These are phyloP conservation scores for Ceratina australensis DNA, from an alignment of 1,140 invertebrate species.

Conservation along the genomic window DNA sequence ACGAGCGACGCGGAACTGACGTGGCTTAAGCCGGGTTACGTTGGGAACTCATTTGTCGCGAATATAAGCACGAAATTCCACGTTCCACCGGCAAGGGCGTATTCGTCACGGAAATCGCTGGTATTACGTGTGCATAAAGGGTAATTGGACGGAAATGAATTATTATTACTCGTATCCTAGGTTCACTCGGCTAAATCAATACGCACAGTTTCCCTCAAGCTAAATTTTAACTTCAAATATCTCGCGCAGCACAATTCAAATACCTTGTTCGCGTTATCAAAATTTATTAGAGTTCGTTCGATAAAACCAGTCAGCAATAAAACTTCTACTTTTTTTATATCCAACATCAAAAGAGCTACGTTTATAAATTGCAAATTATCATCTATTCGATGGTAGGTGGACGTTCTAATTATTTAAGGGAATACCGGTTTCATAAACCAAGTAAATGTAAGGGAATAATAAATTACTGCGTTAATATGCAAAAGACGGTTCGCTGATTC, in stretches of 20 bases:
- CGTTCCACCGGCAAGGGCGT: not conserved
- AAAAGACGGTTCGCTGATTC: not conserved
- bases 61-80: constrained; percentile 7
- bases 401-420: not conserved
- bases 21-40: not conserved
- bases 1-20: constrained; percentile 2
- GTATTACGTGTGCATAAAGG: not conserved
- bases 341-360: no score
- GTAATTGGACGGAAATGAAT: not conserved
- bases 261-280: not conserved
- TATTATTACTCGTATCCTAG: not conserved
- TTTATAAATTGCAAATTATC: no score
- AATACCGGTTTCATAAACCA: not conserved
- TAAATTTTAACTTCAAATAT: no score
- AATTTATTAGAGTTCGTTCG: not conserved
- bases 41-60: not conserved
- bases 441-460: not conserved
- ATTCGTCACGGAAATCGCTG: not conserved
- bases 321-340: no score
- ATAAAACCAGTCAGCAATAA: no score
- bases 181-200: no score
- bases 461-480: no score
- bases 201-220: no score
- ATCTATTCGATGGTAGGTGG: no score
- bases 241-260: not conserved